Conservation (phyloP, 2,888 invertebrate species). For the Drosophila austrosaltans region DNA sequence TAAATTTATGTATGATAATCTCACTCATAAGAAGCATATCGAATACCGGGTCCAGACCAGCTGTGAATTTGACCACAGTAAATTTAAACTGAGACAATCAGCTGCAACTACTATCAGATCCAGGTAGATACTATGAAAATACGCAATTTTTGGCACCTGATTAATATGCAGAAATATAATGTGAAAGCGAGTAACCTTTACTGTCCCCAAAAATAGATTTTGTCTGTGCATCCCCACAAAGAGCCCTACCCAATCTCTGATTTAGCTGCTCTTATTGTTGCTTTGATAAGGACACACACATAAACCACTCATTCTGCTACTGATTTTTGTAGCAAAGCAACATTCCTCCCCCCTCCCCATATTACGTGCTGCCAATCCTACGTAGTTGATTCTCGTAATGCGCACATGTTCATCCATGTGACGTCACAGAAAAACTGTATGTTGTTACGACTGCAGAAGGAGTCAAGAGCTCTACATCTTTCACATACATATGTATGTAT, state of each 20-base stretch:
- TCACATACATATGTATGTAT: too few species aligned
- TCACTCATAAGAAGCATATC: neutral
- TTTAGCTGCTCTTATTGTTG: constrained; percentile 2
- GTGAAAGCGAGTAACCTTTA: neutral
- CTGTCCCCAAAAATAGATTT: neutral
- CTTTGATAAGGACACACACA: neutral
- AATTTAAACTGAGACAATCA: neutral
- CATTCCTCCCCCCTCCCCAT: neutral
- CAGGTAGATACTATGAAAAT: neutral
- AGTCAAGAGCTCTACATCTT: neutral
- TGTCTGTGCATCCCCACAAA: neutral
- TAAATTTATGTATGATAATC: too few species aligned
- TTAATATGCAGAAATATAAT: constrained; percentile 18
- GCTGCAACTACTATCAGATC: neutral
- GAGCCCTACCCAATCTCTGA: neutral
- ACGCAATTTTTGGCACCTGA: constrained; percentile 42
- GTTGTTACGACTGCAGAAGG: constrained; percentile 35
- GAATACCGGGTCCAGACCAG: neutral
- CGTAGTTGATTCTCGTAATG: constrained; percentile 44
- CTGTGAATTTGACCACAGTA: constrained; percentile 5
- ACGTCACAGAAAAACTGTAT: constrained; percentile 56
- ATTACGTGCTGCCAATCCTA: neutral
- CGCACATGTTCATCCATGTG: constrained; percentile 72
- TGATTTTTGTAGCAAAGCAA: neutral
- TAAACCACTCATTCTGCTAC: too few species aligned